Conservation (phyloP, 2,797 vertebrate species). For the Lagorchestes hirsutus region DNA sequence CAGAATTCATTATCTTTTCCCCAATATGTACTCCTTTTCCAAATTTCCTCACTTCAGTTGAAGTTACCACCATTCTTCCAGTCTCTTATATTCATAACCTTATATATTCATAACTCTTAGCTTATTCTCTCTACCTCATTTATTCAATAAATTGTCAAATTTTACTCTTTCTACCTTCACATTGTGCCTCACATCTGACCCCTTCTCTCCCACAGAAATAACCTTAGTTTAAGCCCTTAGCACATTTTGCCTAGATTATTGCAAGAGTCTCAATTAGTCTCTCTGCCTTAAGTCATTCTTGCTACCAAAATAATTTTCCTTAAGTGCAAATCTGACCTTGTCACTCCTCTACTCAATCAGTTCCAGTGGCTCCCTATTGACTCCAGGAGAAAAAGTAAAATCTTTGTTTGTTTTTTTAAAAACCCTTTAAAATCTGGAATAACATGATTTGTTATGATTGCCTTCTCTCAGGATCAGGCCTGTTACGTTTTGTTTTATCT, state of each 20-base stretch:
- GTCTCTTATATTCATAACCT: neutral
- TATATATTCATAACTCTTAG: neutral
- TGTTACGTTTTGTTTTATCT: neutral
- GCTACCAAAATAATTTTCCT: neutral
- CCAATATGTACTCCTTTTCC: neutral
- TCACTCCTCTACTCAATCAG: neutral
- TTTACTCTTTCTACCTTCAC: neutral
- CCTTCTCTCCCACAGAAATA: neutral
- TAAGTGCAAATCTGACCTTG: neutral
- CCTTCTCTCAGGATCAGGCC: neutral
- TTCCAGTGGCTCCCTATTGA: neutral
- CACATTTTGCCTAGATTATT: neutral
- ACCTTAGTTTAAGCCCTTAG: neutral
- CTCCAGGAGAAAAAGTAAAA: neutral
- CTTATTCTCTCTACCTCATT: neutral
- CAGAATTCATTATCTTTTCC: neutral
- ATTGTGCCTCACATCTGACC: neutral
- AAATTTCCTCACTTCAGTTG: neutral
- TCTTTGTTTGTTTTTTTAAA: neutral
- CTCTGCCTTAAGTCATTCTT: neutral
- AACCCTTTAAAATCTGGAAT: neutral
- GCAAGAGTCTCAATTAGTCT: neutral
- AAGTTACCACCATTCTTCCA: neutral
- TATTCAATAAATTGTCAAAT: neutral
- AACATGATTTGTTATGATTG: neutral